Evolutionary conservation across 2,113 vertebrate species (phyloP), one percentile per base, ranked within the genome.

Genomic region (Hyperopisus bebe): DNA sequence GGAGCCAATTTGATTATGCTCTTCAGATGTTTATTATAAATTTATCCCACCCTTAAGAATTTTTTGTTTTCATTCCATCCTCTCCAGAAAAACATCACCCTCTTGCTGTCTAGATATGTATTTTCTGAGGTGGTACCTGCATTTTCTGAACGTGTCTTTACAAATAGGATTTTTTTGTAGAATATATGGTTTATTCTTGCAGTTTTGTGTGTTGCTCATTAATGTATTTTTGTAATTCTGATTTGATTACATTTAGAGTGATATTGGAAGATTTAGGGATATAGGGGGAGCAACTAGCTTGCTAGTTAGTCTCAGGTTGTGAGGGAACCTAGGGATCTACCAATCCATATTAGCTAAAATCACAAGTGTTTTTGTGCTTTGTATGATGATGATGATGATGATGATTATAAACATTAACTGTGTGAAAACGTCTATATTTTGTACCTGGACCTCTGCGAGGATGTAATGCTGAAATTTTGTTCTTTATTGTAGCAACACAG

Each of bases 11-110:
- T 82, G 88, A 82, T 82, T 83, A 66, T 11, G 31, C 35, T 66
- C 87, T 88, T 88, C 55, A n/a, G 87, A 88, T 88, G 53, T 88
- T 66, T 66, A 66, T 88, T 66, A 66, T 88, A 66, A 88, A 39
- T 88, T 66, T 88, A 58, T 88, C 87, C 87, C 55, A 87, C 85
- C n/a, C 85, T 47, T 53, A 87, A 87, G 85, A 39, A 51, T 87
- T 55, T 55, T 51, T 51, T 87, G 85, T 87, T n/a, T 87, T 87
- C n/a, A n/a, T n/a, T n/a, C n/a, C n/a, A n/a, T n/a, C n/a, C n/a
- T n/a, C n/a, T n/a, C n/a, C n/a, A n/a, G n/a, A 15, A n/a, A 48
- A 39, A 15, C 77, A 44, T 44, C 35, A 42, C 35, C 77, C 42
- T 42, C 35, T 44, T 82, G 27, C 17, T 21, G 70, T 77, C 13